Percentiles rank a stretch among this genome's conserved stretches.
Evolutionary conservation across 92 coral and sea anemone genomes (phyloP).

Genomic region (Scolanthus callimorphus): DNA sequence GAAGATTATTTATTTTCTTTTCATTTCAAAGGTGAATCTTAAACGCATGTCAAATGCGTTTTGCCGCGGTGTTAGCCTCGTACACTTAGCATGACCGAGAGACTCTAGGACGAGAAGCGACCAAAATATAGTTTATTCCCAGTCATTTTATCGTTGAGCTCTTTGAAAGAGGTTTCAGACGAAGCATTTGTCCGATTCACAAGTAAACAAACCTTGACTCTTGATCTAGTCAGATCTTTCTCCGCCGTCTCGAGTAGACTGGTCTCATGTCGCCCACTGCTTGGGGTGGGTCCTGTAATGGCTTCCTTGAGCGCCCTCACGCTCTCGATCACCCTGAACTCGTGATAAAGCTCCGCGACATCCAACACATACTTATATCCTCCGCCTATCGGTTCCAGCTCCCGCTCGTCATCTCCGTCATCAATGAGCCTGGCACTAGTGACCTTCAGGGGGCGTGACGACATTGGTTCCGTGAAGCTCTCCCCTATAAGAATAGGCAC

Average conservation of each 20-base stretch:
- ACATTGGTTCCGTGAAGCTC: constrained; percentile 81
- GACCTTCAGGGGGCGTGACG: constrained; percentile 81
- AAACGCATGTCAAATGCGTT: too few species aligned
- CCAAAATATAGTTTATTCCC: too few species aligned
- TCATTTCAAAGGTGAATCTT: too few species aligned
- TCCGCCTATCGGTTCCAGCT: constrained; percentile 95
- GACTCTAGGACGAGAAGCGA: too few species aligned
- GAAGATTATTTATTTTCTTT: too few species aligned
- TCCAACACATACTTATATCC: constrained; percentile 92
- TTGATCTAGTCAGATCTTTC: constrained; percentile 61
- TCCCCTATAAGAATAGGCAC: constrained; percentile 84
- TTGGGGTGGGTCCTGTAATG: constrained; percentile 72
- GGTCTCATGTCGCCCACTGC: constrained; percentile 85
- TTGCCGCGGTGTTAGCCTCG: too few species aligned
- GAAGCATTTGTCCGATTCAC: too few species aligned
- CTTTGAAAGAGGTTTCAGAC: too few species aligned
- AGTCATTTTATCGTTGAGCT: too few species aligned
- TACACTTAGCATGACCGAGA: too few species aligned
- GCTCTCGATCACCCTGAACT: constrained; percentile 89
- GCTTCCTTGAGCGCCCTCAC: constrained; percentile 81
- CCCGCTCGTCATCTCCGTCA: constrained; percentile 88
- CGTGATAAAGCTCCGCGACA: constrained; percentile 87
- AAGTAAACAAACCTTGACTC: constrained; percentile 45
- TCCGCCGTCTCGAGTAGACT: constrained; percentile 83
- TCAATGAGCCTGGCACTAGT: constrained; percentile 89